Evolutionary conservation across 2,888 invertebrate species (phyloP).

Genomic region (Thereva unica): DNA sequence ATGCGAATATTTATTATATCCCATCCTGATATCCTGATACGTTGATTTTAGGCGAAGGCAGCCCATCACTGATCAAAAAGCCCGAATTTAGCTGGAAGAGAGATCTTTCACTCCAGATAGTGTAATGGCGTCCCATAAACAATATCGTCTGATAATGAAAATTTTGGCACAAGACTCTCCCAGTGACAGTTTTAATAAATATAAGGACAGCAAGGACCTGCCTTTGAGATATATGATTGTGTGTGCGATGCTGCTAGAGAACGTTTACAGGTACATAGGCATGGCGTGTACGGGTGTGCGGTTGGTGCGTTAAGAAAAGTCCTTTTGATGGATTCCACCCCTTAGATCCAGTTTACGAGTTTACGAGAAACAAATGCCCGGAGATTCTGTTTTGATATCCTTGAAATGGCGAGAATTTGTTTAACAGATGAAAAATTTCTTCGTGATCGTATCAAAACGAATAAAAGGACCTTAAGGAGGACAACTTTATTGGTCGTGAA

Average conservation of each 20-base stretch:
- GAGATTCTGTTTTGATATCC: too few relatives aligned
- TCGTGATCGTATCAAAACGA: too few relatives aligned
- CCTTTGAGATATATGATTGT: slow-evolving; percentile 17
- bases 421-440: too few relatives aligned
- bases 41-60: slow-evolving; percentile 33
- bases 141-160: slow-evolving; percentile 42
- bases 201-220: slow-evolving; percentile 13
- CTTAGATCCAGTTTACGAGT: too few relatives aligned
- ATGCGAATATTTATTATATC: slow-evolving; percentile 38
- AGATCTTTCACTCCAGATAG: slow-evolving; percentile 42
- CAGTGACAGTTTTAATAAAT: slow-evolving; percentile 42
- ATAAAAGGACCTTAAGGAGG: too few relatives aligned
- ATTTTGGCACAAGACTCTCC: slow-evolving; percentile 37
- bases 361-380: too few relatives aligned
- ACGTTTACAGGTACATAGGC: slow-evolving; percentile 20
- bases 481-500: too few relatives aligned
- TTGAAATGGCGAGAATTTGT: too few relatives aligned
- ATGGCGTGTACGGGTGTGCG: slow-evolving; percentile 2
- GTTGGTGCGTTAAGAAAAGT: too few relatives aligned
- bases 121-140: slow-evolving; percentile 42
- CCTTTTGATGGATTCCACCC: too few relatives aligned
- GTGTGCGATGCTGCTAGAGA: slow-evolving; percentile 21
- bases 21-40: slow-evolving; percentile 31
- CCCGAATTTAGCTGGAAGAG: slow-evolving; percentile 21
- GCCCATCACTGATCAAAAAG: slow-evolving; percentile 25